Evolutionary conservation across 2,888 invertebrate species (phyloP), one percentile per base, ranked within the genome.

Genomic region (Fragum whitleyi): DNA sequence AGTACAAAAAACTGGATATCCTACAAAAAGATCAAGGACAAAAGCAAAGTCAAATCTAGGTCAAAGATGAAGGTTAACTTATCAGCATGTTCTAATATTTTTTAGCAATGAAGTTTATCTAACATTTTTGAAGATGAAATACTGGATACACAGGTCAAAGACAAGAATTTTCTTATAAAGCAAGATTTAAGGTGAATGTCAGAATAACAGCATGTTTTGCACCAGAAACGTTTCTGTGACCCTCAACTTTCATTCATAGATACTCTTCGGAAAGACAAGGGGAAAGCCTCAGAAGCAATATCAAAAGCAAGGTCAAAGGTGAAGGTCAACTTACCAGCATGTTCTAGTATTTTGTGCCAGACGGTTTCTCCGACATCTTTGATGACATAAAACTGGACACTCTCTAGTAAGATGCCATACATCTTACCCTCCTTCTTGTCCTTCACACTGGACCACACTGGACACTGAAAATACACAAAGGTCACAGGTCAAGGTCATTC

Each of bases 331-430:
- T 59, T 61, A 82, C 85, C 85, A 0, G 97, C 97, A 91, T 96
- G 96, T 77, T 97, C 95, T 79, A 98, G 95, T 81, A 98, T 97
- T 92, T 97, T 97, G 91, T 97, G 97, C 99, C 99, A 99, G 90
- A 96, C 96, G 79, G 97, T 97, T 93, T 98, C 98, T 0, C 98
- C 98, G 94, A 98, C 98, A 26, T 96, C 96, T 91, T 97, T 96
- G 83, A 97, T 96, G 92, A 99, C 97, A 95, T 96, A 98, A 94
- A 98, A 97, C 91, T 98, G 97, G 95, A 98, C 96, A 94, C 98
- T 98, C 94, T 98, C 98, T 92, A 99, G 95, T 65, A 99, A 96
- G 88, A 99, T 95, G 55, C 99, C 99, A 95, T 99, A 99, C 98
- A 99, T 99, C 74, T 86, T 93, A 21, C 82, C 82, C 26, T 84